Evolutionary conservation across 92 coral and sea anemone genomes (phyloP), one percentile per base, ranked within the genome.

Genomic region (Epizoanthus scotinus): DNA sequence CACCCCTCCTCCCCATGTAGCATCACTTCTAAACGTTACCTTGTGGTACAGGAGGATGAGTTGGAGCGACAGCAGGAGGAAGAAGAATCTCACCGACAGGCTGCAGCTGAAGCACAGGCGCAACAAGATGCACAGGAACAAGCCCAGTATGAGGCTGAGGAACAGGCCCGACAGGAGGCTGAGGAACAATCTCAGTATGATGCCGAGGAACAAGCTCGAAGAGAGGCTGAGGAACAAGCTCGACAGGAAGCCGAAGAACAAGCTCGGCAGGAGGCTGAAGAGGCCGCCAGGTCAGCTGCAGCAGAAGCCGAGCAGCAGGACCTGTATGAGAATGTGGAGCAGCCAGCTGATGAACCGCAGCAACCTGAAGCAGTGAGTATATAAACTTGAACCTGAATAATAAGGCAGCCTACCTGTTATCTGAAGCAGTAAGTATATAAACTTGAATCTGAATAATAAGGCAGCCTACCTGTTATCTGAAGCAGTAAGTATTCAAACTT

Each of bases 141-240:
- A 15, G 92, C 83, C 40, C 77, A 70, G 44, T 64, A 71, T 25
- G 93, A 90, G 62, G 88, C 81, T 0, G 81, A 87, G 52, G 85
- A 89, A 42, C 85, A 77, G 38, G 89, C 87, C 5, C 91, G 72
- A 8, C 82, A 63, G 1, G 78, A 85, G 78, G 94, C 91, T 0
- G 94, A 90, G 50, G 91, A 90, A 61, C 68, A 77, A 21, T 91
- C 91, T 3, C 82, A 78, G 52, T 81, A 42, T n/a, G 82, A 88
- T 27, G 87, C 78, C 18, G 86, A 71, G 60, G 26, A 25, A 64
- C 77, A 78, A 78, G 57, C 59, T n/a, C 58, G 19, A 67, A 67
- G 67, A 67, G 84, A 80, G 25, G 83, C 74, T 2, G 94, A 90
- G 40, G 91, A 90, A 44, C 79, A 71, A 17, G 91, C 91, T 3